Conservation (phyloP, 2,888 invertebrate genomes). For the Erebia ligea region DNA sequence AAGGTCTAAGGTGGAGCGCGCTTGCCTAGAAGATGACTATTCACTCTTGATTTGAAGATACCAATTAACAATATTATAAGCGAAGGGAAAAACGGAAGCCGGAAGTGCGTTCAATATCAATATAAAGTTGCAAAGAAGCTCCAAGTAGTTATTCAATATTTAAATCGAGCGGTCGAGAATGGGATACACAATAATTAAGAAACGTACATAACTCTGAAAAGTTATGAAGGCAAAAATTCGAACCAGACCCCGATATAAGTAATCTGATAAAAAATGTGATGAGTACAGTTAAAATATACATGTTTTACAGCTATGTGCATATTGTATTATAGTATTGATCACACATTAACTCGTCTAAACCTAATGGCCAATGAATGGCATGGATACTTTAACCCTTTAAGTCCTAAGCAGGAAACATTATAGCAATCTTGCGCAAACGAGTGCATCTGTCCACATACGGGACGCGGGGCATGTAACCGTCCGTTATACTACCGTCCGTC, state of each 20-base stretch:
- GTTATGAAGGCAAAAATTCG: too few relatives aligned
- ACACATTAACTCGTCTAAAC: conserved; percentile 1
- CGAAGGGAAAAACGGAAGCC: too few relatives aligned
- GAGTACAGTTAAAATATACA: background rate
- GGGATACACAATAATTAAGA: too few relatives aligned
- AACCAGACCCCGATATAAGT: background rate
- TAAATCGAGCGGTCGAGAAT: too few relatives aligned
- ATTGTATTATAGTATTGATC: background rate
- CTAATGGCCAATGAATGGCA: background rate
- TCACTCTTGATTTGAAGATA: too few relatives aligned
- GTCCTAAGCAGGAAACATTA: conserved; percentile 35
- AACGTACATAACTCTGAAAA: too few relatives aligned
- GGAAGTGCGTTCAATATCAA: too few relatives aligned
- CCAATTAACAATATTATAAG: too few relatives aligned
- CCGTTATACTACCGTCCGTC: conserved; percentile 16
- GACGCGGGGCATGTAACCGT: conserved; percentile 35
- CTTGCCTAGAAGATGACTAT: too few relatives aligned
- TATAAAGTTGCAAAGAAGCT: too few relatives aligned
- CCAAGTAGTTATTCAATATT: too few relatives aligned
- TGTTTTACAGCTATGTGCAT: conserved; percentile 7
- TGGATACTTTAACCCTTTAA: conserved; percentile 13
- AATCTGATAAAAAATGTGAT: background rate
- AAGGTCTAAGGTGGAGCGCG: too few relatives aligned
- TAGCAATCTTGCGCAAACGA: conserved; percentile 40
- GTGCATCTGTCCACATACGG: conserved; percentile 42